Percentiles rank a stretch among this genome's conserved stretches.
Conservation (phyloP, 1,140 invertebrate genomes). For the Steinernema khuongi region DNA sequence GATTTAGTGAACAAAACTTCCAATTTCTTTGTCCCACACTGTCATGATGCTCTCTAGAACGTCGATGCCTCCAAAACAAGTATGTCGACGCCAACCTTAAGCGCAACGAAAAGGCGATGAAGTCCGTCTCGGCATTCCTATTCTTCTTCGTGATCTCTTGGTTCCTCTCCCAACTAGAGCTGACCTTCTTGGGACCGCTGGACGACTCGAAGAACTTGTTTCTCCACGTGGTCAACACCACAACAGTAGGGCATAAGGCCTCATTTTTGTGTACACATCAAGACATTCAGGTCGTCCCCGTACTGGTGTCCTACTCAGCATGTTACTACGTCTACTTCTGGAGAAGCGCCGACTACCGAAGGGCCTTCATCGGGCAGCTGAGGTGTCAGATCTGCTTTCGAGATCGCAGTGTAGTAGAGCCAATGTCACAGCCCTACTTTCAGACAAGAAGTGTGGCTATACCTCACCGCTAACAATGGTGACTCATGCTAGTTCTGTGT, state of each 20-base stretch:
- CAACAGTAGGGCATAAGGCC: background rate
- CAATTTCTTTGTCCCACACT: no score
- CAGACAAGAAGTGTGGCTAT: no score
- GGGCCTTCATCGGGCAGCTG: background rate
- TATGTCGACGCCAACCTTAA: background rate
- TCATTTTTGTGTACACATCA: background rate
- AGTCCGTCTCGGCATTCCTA: no score
- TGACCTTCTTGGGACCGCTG: background rate
- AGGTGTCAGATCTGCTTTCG: no score
- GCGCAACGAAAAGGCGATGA: background rate
- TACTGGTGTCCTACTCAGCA: background rate
- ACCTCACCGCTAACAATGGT: no score
- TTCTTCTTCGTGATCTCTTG: background rate
- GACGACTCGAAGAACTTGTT: background rate
- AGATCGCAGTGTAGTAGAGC: no score
- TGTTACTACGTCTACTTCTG: background rate
- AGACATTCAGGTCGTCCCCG: background rate
- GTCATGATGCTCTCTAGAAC: no score
- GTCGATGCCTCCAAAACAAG: background rate
- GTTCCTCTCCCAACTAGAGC: background rate
- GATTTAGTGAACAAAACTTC: no score
- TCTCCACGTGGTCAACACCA: background rate
- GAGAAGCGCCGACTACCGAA: background rate
- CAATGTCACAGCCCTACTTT: no score
- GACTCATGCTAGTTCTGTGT: no score